Evolutionary conservation across 2,888 invertebrate genomes (phyloP).

Genomic region (Ornithoptera alexandrae): DNA sequence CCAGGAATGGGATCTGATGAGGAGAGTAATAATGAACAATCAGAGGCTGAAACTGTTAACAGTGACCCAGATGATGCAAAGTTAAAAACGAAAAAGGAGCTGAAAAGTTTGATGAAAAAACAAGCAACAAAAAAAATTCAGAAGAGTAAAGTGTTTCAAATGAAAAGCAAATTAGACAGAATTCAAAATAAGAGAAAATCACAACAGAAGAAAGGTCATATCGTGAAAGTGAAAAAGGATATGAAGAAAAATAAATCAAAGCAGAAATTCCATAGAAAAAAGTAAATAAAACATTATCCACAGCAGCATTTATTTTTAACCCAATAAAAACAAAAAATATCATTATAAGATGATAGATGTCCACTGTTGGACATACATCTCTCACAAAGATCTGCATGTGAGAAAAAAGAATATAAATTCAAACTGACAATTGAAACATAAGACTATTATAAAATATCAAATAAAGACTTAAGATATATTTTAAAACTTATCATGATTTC

Average conservation of each 20-base stretch:
- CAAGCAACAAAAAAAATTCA: constrained; percentile 86
- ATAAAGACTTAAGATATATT: too few species aligned
- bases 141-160: constrained; percentile 88
- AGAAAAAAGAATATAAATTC: too few species aligned
- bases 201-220: constrained; percentile 60
- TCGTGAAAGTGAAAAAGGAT: constrained; percentile 47
- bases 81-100: constrained; percentile 81
- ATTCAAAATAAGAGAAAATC: constrained; percentile 85
- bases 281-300: constrained; percentile 45
- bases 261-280: constrained; percentile 60
- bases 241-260: constrained; percentile 65
- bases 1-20: constrained; percentile 65
- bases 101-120: constrained; percentile 84
- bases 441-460: too few species aligned
- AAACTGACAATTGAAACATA: too few species aligned
- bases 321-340: background rate
- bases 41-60: constrained; percentile 48
- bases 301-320: background rate
- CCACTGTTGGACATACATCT: too few species aligned
- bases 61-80: constrained; percentile 55
- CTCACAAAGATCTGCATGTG: too few species aligned
- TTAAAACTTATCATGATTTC: too few species aligned
- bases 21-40: constrained; percentile 48
- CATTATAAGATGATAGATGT: background rate
- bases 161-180: constrained; percentile 85